Base-by-base conservation (phyloP, 2,797 vertebrate genomes). In the Bovichtus diacanthus region DNA sequence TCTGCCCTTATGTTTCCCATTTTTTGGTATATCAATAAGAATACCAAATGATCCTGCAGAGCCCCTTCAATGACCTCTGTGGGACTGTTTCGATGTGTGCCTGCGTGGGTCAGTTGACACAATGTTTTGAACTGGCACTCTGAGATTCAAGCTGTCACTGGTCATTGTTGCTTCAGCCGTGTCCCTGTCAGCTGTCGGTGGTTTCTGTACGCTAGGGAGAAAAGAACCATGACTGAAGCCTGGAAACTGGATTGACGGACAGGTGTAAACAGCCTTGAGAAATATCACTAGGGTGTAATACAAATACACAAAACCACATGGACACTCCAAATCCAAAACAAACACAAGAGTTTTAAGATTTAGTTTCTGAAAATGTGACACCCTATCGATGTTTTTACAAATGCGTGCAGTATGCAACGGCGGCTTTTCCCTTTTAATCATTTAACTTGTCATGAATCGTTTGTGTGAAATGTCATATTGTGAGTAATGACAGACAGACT, bases 121-220 rank as follows among this genome's bases (percentile, higher is more conserved):
- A 27, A 44, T 50, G 54, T 73, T 16, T 34, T 58, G 25, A 78
- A 71, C 76, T 9, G 54, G 2, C 46, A 41, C 25, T 18, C 36
- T 60, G 68, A 74, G 58, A 77, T 81, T 58, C 65, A 23, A 83
- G 53, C 76, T 50, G 74, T 85, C 78, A 67, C 49, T 74, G 78
- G 70, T 69, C 80, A 70, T 74, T 63, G 70, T 64, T 60, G 47
- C 70, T 55, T 8, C 5, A 49, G 74, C 68, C 53, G 66, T 77
- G 47, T 49, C 66, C 39, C 54, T 44, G 76, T 81, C 82, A 85
- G 78, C 77, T 78, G 50, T 74, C 64, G 1, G 47, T 13, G 53
- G 25, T 59, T 73, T 51, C 54, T 60, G 69, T 65, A 60, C 34
- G 4, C 73, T 54, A 38, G 38, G 36, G 29, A 43, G 56, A 68